Conservation (phyloP, 2,113 vertebrate species). For the Zapornia atra region DNA sequence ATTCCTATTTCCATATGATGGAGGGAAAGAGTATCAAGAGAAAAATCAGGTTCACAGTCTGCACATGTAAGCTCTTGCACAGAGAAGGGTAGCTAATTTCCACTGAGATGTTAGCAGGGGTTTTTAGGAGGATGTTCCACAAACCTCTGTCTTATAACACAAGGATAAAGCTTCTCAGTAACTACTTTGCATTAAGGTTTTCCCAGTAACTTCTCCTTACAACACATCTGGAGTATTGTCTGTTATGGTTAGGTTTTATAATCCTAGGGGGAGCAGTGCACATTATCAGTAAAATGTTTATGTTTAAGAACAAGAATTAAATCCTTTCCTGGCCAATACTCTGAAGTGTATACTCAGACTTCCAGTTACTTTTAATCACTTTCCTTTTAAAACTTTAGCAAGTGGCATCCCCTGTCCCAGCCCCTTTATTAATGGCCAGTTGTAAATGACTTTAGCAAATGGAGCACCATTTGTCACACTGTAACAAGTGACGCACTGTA, state of each 20-base stretch:
- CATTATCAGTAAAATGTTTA: constrained; percentile 69
- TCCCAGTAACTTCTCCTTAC: constrained; percentile 51
- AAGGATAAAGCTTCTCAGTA: constrained; percentile 23
- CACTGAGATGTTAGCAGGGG: background rate
- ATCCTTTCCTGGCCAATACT: constrained; percentile 35
- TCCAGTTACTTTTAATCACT: constrained; percentile 48
- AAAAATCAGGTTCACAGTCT: background rate
- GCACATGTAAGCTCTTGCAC: background rate
- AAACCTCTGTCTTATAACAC: constrained; percentile 5
- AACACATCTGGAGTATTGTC: constrained; percentile 60
- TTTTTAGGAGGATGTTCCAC: background rate
- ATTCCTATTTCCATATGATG: background rate
- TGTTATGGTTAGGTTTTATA: constrained; percentile 62
- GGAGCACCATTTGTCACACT: constrained; percentile 76
- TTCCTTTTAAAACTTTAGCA: constrained; percentile 53
- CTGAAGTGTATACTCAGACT: constrained; percentile 34
- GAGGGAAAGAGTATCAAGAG: background rate
- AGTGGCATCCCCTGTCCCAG: constrained; percentile 37
- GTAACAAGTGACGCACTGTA: constrained; percentile 70
- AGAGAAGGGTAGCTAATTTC: background rate
- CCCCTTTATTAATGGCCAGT: constrained; percentile 71
- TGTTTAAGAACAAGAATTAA: constrained; percentile 65
- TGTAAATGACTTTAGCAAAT: constrained; percentile 77
- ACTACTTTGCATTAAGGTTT: constrained; percentile 48
- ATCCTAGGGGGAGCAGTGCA: constrained; percentile 53